Conservation (phyloP, 2,888 invertebrate species). For the Chouioia cunea region DNA sequence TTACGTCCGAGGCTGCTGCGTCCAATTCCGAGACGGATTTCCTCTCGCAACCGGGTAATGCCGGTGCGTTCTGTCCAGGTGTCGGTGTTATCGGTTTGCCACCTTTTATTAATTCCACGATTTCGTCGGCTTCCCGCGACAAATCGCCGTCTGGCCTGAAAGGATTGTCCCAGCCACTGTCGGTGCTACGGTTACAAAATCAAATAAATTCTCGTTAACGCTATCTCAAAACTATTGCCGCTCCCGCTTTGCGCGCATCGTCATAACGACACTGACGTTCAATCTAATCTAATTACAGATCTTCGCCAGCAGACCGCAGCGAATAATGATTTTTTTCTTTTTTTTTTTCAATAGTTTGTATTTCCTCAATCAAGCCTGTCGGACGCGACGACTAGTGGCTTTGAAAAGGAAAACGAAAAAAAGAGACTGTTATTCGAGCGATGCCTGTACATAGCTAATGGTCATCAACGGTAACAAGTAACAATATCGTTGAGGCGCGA, state of each 20-base stretch:
- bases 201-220: neutral
- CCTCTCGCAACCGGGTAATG: constrained; percentile 71
- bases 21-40: constrained; percentile 57
- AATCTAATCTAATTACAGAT: constrained; percentile 58
- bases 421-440: too few relatives aligned
- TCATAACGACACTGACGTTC: constrained; percentile 56
- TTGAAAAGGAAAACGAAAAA: too few relatives aligned
- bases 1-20: constrained; percentile 33
- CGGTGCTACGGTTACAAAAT: constrained; percentile 76
- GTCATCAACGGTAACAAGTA: too few relatives aligned
- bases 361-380: too few relatives aligned
- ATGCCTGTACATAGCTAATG: too few relatives aligned
- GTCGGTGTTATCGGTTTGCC: constrained; percentile 86
- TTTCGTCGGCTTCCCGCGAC: constrained; percentile 94
- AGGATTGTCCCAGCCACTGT: constrained; percentile 97
- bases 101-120: constrained; percentile 93
- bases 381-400: too few relatives aligned
- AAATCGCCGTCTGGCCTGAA: constrained; percentile 97
- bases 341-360: too few relatives aligned
- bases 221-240: constrained; percentile 5
- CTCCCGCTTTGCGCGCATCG: constrained; percentile 46
- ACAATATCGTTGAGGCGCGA: too few relatives aligned
- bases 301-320: too few relatives aligned
- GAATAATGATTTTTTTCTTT: too few relatives aligned
- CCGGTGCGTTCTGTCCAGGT: constrained; percentile 69